phyloP scores from a whole-genome alignment of 2,888 invertebrate species.

The Didymodactylos carnosus region DNA sequence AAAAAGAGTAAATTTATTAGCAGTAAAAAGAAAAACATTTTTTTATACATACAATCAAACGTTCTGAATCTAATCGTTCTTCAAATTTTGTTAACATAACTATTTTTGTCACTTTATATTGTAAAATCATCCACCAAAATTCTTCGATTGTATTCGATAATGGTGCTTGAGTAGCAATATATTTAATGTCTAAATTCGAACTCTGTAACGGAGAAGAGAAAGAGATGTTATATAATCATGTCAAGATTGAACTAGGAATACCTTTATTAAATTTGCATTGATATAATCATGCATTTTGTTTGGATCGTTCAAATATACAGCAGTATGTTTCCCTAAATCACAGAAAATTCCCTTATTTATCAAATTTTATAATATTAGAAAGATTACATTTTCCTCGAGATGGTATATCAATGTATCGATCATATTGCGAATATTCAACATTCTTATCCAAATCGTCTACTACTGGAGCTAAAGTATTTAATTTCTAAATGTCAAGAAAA shows the following conservation, averaged over 20 bases:
- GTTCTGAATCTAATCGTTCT: not conserved
- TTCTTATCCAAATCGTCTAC: not conserved
- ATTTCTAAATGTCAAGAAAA: not conserved
- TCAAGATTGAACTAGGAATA: constrained; percentile 22
- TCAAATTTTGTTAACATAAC: not conserved
- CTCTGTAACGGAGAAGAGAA: constrained; percentile 44
- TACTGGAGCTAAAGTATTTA: not conserved
- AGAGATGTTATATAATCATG: constrained; percentile 55
- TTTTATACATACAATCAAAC: too few species aligned
- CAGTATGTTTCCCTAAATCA: not conserved
- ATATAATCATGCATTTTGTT: constrained; percentile 54
- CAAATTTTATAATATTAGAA: not conserved
- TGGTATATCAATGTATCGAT: not conserved
- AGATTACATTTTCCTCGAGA: not conserved
- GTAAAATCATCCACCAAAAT: constrained; percentile 52
- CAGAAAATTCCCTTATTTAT: not conserved
- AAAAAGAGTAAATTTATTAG: not conserved
- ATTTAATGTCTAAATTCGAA: constrained; percentile 67
- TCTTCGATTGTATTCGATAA: constrained; percentile 71
- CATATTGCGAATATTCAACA: not conserved
- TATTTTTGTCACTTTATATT: not conserved
- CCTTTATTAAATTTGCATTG: constrained; percentile 85
- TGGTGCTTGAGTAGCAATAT: constrained; percentile 94
- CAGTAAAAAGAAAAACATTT: too few species aligned
- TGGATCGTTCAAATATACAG: not conserved